Base-by-base conservation (phyloP, 2,888 invertebrate genomes). In the Hedya salicella region DNA sequence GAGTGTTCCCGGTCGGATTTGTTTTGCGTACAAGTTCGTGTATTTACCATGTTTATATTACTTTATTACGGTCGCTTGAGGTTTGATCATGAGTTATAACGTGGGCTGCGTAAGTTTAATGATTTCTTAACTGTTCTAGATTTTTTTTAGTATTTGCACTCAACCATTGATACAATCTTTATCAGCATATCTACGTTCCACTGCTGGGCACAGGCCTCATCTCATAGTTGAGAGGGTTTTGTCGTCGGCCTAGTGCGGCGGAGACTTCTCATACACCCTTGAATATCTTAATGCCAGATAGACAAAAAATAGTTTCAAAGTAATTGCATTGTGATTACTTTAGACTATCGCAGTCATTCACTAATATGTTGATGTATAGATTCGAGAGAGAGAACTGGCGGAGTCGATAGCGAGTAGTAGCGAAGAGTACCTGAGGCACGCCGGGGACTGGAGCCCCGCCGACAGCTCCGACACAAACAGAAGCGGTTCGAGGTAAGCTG, bases 381-480 rank as follows among this genome's bases (percentile, higher is more conserved):
- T 85, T 67, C 78, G 84, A 30, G 89, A 87, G 67, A 74, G 77
- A 13, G 89, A 88, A 52, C 71, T 91, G 40, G 85, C 90, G 13
- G 91, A 91, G 68, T 83, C 87, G 1, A 82, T 91, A 76, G 88
- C 91, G 21, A 88, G 86, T 70, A 88, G 87, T 57, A 90, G 89
- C 68, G 91, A 91, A 67, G 90, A 91, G 70, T 91, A 91, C 68
- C 75, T 91, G 49, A 78, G 88, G 52, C 86, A 89, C 63, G 81
- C 86, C 53, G 86, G 85, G 42, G 84, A 86, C 69, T 88, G 89
- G 86, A 87, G 83, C 66, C 81, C 87, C 2, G 77, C 81, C 0
- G 87, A 88, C 48, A 83, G 77, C 66, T 79, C 85, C 0, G 89
- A 88, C 32, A 82, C 73, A 30, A 82, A 76, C 63, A 83, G 82